Evolutionary conservation across 2,797 vertebrate species (phyloP).

Genomic region (Siniperca scherzeri): DNA sequence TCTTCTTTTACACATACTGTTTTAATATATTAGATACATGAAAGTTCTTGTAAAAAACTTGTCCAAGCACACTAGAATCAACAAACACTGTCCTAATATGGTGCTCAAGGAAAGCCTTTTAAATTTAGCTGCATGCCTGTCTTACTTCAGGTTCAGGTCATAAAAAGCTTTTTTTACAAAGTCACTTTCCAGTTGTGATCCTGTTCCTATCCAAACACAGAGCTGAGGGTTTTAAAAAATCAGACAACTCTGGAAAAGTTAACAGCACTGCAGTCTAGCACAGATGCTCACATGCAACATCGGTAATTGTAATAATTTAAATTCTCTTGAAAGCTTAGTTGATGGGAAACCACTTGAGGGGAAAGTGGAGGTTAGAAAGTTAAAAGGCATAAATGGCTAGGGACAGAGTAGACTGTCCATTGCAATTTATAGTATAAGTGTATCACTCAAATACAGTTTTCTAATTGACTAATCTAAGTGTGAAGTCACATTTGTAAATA

Average conservation of each 20-base stretch:
- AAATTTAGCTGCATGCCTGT: constrained; percentile 57
- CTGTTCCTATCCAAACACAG: constrained; percentile 75
- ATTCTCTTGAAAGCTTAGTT: constrained; percentile 46
- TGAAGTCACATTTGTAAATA: constrained; percentile 9
- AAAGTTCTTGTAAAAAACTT: constrained; percentile 20
- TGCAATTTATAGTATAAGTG: not conserved
- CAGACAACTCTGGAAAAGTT: constrained; percentile 68
- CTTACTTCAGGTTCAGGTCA: constrained; percentile 60
- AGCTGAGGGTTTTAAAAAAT: constrained; percentile 58
- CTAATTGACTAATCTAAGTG: not conserved
- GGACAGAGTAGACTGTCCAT: not conserved
- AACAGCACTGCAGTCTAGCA: constrained; percentile 54
- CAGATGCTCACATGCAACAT: constrained; percentile 47
- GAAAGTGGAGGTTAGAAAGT: constrained; percentile 34
- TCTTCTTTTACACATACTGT: constrained; percentile 15
- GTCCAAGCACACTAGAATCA: constrained; percentile 11
- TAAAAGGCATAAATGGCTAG: constrained; percentile 20
- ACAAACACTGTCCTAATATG: constrained; percentile 31
- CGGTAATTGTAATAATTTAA: constrained; percentile 48
- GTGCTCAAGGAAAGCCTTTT: constrained; percentile 44
- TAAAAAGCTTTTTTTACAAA: constrained; percentile 57
- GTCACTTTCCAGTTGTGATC: constrained; percentile 70
- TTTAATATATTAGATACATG: constrained; percentile 27
- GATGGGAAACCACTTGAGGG: constrained; percentile 44
- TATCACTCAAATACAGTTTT: not conserved